Evolutionary conservation across 1,140 invertebrate genomes (phyloP), one percentile per base, ranked within the genome.

Genomic region (Thaumatotibia leucotreta): DNA sequence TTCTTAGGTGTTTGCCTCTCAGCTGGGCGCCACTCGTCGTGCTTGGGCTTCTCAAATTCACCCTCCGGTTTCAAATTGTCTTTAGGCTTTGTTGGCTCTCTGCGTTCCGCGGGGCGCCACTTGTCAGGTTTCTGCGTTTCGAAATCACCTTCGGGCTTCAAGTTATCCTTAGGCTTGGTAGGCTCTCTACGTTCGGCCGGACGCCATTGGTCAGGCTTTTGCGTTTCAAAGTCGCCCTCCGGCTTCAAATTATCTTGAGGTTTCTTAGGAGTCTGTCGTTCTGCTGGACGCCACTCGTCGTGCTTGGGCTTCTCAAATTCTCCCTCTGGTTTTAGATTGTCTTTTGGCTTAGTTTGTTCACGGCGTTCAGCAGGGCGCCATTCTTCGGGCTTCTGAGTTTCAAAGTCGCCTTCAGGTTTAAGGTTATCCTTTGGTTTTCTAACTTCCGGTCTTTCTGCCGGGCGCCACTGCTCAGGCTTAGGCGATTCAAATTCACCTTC

Each of bases 11-110:
- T 70, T 24, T 75, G 81, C 24, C 84, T 73, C 58, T 92, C 88
- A 5, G 82, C 84, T 11, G 87, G 87, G 50, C 70, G 73, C 82
- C 79, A 89, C 68, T 82, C 65, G 58, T 84, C 79, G 9, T 82
- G 73, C 66, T 85, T 79, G 6, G 86, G 91, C 32, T 69, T 75
- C n/a, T 79, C 74, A 68, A 87, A 92, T 20, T 93, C 89, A n/a
- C 94, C 94, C 83, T 95, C 94, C 58, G 94, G 92, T 22, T 84
- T 88, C 0, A 94, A 69, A 75, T 94, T 93, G 71, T 94, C 94
- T 72, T 91, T 85, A 8, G 92, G 93, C 74, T 91, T 94, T 45
- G 91, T 93, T 1, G 92, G 92, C 14, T 86, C 82, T 20, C 86
- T 91, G 45, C 93, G 79, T 72, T 95, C 94, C 0, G 92, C 93